phyloP scores from a whole-genome alignment of 2,888 invertebrate species.

The Leptura quadrifasciata region DNA sequence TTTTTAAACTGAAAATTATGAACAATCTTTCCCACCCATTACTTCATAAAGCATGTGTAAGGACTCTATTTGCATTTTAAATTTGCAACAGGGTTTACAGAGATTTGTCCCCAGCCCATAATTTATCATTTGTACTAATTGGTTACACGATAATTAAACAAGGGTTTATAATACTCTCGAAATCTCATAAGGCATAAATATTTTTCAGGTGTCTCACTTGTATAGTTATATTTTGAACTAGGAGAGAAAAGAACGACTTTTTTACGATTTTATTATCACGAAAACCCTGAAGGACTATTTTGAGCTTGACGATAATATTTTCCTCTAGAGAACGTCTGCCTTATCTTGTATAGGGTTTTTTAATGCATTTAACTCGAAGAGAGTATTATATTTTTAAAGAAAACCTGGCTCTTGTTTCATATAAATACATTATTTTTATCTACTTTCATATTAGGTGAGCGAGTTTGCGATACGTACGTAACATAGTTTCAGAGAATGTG shows the following conservation, averaged over 20 bases:
- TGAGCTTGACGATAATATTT: constrained; percentile 30
- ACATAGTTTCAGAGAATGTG: background rate
- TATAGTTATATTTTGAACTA: background rate
- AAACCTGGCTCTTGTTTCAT: constrained; percentile 1
- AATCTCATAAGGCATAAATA: background rate
- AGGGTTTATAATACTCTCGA: background rate
- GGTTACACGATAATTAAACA: background rate
- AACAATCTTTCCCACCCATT: no score
- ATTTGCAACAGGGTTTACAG: background rate
- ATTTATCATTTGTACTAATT: constrained; percentile 15
- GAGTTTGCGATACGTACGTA: constrained; percentile 7
- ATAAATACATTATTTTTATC: no score
- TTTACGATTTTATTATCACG: constrained; percentile 36
- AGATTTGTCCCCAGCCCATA: background rate
- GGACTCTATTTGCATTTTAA: background rate
- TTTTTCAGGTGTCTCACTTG: background rate
- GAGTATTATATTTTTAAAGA: constrained; percentile 12
- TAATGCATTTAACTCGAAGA: constrained; percentile 22
- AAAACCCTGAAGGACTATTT: constrained; percentile 19
- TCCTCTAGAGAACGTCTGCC: constrained; percentile 11
- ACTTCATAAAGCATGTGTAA: background rate
- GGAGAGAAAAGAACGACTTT: constrained; percentile 20
- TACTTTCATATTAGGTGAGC: constrained; percentile 8
- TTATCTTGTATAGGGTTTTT: constrained; percentile 34
- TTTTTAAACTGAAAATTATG: constrained; percentile 1